Base-by-base conservation (phyloP, 2,113 vertebrate species). In the Girardinichthys multiradiatus region DNA sequence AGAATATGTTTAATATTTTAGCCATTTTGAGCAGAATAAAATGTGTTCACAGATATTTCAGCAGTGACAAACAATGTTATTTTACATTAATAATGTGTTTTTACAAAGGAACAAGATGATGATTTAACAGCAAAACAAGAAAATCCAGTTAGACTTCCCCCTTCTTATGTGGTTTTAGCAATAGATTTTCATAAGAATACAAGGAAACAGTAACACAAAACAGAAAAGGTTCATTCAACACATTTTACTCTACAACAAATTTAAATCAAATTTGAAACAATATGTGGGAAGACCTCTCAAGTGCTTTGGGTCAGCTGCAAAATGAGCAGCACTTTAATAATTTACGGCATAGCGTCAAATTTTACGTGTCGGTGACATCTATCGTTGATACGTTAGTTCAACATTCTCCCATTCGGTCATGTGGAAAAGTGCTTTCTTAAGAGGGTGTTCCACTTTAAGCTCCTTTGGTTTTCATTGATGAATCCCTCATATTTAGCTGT, bases 301-400 rank as follows among this genome's bases (percentile, higher is more conserved):
- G 78, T 63, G 59, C 70, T 75, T 64, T 67, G 57, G 69, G 72
- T 85, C 78, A 54, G 17, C 48, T 54, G 48, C 4, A 72, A 72
- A 54, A 19, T 17, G 19, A 54, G 13, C 24, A 13, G 24, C 54
- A 67, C 37, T 66, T 61, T 71, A 73, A 64, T 27, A 26, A 68
- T 72, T 64, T 64, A 60, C 62, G 17, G n/a, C 64, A 76, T 69
- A 59, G 79, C 79, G 83, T 33, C 71, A 86, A 61, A 86, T 87
- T 81, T 74, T 60, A 69, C 81, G 82, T 64, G 61, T 63, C 24
- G 13, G 72, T 74, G 76, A 64, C 39, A 80, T 72, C 45, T 69
- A n/a, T 58, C 70, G 61, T 76, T 54, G 21, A 64, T 67, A 29
- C 29, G 65, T 62, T 62, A 79, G n/a, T 45, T 79, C 37, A 54